A percentile compares a stretch with the other conserved stretches of the same genome.
phyloP scores from a whole-genome alignment of 2,888 invertebrate species.

The Calephelis perditalis region DNA sequence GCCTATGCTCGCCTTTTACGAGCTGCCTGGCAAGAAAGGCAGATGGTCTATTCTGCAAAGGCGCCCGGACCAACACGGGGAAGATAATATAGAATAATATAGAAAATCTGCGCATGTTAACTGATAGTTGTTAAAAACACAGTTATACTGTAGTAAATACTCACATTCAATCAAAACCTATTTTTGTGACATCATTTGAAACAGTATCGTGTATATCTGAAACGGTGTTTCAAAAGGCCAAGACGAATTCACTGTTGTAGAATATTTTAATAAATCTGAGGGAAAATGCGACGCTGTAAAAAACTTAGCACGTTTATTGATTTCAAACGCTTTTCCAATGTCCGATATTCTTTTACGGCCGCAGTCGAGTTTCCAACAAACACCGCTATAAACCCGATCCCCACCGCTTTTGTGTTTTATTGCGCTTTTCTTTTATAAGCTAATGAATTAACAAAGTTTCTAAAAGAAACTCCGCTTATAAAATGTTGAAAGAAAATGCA shows the following conservation, averaged over 20 bases:
- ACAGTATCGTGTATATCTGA: neutral
- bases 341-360: slow-evolving; percentile 33
- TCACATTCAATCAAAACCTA: no score
- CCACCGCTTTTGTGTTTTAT: slow-evolving; percentile 22
- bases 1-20: no score
- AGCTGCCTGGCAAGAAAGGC: no score
- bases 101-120: no score
- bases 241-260: neutral
- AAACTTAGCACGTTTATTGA: slow-evolving; percentile 43
- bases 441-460: slow-evolving; percentile 13
- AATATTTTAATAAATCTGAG: slow-evolving; percentile 7
- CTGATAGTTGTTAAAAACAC: no score
- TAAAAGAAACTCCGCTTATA: slow-evolving; percentile 5
- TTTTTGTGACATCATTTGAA: no score
- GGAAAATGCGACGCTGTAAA: slow-evolving; percentile 11
- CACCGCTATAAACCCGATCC: slow-evolving; percentile 28
- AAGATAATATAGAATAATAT: no score
- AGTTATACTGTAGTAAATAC: no score
- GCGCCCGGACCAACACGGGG: no score
- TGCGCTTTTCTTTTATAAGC: slow-evolving; percentile 12
- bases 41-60: no score
- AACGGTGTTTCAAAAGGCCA: neutral
- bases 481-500: neutral
- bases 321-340: slow-evolving; percentile 33
- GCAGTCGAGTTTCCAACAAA: slow-evolving; percentile 27